These are phyloP conservation scores for Micronycteris hirsuta DNA, from an alignment of 2,113 vertebrate genomes.

Conservation along the genomic window DNA sequence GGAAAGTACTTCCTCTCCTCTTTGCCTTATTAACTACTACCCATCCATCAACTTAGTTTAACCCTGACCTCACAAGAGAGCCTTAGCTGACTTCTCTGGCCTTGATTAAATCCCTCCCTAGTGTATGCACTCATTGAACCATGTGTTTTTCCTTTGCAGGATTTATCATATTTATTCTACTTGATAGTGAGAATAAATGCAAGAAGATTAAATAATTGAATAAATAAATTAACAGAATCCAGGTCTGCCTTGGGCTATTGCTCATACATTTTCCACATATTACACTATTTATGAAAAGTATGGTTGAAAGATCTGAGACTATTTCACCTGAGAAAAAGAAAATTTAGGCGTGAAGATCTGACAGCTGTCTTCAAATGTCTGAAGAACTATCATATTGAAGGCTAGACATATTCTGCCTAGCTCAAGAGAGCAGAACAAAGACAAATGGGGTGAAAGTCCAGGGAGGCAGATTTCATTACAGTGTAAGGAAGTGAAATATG, in stretches of 20 bases:
- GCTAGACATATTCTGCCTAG: neutral
- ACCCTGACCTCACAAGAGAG: neutral
- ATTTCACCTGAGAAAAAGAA: neutral
- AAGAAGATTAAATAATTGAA: neutral
- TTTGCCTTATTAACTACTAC: neutral
- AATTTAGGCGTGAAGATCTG: neutral
- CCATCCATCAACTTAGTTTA: neutral
- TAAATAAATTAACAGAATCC: neutral
- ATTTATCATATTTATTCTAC: neutral
- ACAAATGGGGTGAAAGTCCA: neutral
- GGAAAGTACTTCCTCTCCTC: neutral
- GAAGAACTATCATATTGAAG: neutral
- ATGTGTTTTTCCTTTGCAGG: neutral
- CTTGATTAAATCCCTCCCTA: neutral
- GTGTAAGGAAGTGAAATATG: neutral
- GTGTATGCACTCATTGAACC: neutral
- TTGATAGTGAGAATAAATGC: neutral
- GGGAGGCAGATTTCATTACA: neutral
- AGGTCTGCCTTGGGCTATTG: neutral
- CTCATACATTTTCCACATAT: neutral
- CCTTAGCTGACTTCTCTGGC: neutral
- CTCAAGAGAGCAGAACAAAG: slow-evolving; percentile 5
- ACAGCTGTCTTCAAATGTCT: slow-evolving; percentile 15
- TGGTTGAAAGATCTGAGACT: neutral
- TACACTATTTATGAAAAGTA: neutral